Percentiles rank a stretch among this genome's conserved stretches.
These are phyloP conservation scores for Cynopterus sphinx DNA, from an alignment of 2,797 vertebrate genomes.

Conservation along the genomic window DNA sequence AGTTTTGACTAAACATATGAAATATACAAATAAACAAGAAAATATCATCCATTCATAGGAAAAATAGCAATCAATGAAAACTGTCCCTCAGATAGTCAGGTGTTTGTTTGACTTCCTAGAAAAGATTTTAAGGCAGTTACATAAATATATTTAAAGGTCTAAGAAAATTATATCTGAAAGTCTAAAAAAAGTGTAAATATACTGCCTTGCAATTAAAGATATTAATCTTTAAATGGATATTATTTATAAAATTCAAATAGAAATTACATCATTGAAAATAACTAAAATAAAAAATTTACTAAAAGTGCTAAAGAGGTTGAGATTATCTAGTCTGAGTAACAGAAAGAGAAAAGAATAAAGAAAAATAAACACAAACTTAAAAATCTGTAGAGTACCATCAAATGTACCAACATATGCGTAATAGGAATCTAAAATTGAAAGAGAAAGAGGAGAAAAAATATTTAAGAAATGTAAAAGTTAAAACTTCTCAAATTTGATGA, in stretches of 20 bases:
- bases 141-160: background rate
- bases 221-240: background rate
- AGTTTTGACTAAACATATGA: background rate
- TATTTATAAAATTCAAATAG: background rate
- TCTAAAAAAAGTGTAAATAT: background rate
- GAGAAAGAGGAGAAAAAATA: background rate
- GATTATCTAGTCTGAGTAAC: background rate
- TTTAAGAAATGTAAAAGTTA: background rate
- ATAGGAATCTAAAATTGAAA: background rate
- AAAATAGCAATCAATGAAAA: background rate
- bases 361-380: background rate
- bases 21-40: background rate
- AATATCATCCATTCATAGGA: background rate
- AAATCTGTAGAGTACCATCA: background rate
- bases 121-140: background rate
- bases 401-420: background rate
- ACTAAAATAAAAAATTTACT: background rate
- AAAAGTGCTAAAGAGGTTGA: background rate
- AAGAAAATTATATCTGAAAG: background rate
- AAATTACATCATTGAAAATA: background rate
- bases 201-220: background rate
- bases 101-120: background rate
- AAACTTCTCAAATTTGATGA: background rate
- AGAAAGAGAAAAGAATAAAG: background rate
- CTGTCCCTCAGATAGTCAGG: background rate